These are phyloP conservation scores for Todiramphus saurophagus DNA, from an alignment of 2,113 vertebrate species.

Conservation along the genomic window DNA sequence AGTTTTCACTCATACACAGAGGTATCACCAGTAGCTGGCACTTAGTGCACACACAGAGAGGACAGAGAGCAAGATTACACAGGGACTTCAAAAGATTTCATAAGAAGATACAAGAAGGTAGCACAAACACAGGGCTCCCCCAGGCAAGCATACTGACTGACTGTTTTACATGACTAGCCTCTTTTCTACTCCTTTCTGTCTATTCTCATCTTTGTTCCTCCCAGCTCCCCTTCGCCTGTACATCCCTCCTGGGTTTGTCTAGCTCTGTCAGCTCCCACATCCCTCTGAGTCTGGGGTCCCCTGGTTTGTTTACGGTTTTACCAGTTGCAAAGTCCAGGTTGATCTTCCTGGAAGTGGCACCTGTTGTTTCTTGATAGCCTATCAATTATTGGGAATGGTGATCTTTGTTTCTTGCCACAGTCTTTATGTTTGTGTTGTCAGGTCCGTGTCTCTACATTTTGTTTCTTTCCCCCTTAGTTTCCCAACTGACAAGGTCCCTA, in stretches of 20 bases:
- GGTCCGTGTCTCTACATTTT: not conserved
- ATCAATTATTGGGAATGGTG: not conserved
- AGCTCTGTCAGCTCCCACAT: not conserved
- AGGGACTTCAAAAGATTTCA: not conserved
- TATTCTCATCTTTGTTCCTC: not conserved
- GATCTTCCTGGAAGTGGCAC: not conserved
- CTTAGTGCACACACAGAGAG: not conserved
- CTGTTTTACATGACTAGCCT: rapidly evolving
- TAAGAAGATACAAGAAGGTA: not conserved
- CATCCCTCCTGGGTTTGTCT: not conserved
- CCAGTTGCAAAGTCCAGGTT: not conserved
- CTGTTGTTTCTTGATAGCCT: not conserved
- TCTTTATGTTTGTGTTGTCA: not conserved
- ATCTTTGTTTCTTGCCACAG: not conserved
- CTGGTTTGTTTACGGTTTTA: not conserved
- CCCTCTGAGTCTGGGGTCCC: no score
- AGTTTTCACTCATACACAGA: not conserved
- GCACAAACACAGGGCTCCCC: not conserved
- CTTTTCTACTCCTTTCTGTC: not conserved
- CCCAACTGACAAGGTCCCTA: not conserved
- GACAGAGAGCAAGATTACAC: not conserved
- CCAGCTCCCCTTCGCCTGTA: not conserved
- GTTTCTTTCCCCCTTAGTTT: not conserved
- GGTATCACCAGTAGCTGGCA: not conserved
- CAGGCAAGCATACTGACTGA: no score